These are phyloP conservation scores for Luscinia luscinia DNA, from an alignment of 2,797 vertebrate genomes.

Conservation along the genomic window DNA sequence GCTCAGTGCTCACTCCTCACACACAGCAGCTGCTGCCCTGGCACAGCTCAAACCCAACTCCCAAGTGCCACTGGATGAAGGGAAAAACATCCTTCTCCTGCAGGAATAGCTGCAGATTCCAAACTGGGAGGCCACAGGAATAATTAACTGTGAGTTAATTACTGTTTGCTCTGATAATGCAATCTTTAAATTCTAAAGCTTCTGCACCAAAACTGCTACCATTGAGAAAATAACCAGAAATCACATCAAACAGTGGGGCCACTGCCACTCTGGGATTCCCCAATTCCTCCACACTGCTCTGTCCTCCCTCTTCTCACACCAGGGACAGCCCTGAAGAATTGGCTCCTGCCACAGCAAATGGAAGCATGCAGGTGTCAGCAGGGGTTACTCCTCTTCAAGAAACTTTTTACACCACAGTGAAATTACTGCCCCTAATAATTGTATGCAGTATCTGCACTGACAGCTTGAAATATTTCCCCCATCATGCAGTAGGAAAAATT, in stretches of 20 bases:
- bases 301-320: too few species aligned
- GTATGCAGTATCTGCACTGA: background rate
- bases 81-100: background rate
- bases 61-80: background rate
- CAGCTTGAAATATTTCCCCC: background rate
- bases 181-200: background rate
- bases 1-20: background rate
- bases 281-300: background rate
- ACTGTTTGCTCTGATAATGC: background rate
- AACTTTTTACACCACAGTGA: background rate
- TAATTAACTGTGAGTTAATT: background rate
- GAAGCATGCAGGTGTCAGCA: fast-evolving
- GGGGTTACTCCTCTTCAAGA: background rate
- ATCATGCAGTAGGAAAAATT: background rate
- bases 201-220: background rate
- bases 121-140: background rate
- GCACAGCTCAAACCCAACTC: background rate
- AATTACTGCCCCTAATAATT: background rate
- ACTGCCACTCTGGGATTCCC: background rate
- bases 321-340: background rate
- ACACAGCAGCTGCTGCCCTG: fast-evolving
- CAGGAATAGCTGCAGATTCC: background rate
- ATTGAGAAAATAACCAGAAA: background rate
- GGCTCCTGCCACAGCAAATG: fast-evolving
- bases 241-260: fast-evolving